Conservation (phyloP, 2,888 invertebrate species). For the Cephus sareptanus region DNA sequence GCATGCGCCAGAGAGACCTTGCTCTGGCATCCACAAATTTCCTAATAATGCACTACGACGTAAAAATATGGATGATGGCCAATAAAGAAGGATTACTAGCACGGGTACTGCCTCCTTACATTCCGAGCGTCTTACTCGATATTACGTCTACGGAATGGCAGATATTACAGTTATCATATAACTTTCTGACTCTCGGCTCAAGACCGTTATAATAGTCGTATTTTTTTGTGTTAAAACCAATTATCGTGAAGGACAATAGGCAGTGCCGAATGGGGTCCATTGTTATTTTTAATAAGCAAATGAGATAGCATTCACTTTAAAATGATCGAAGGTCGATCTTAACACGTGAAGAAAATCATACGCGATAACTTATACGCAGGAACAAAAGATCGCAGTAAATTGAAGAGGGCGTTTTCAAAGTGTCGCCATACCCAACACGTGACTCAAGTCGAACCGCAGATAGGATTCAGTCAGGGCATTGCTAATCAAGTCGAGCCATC, state of each 20-base stretch:
- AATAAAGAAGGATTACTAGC: not conserved
- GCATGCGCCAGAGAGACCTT: not conserved
- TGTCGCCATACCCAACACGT: not conserved
- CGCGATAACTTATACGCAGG: not conserved
- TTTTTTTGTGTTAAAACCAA: not conserved
- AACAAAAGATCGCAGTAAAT: not conserved
- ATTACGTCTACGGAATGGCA: not conserved
- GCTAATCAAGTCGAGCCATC: slow-evolving; percentile 24
- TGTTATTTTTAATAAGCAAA: not conserved
- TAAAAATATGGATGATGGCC: not conserved
- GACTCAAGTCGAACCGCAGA: not conserved
- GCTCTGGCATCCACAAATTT: not conserved
- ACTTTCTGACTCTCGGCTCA: not conserved
- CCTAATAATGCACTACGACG: not conserved
- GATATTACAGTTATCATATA: not conserved
- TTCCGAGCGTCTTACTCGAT: not conserved
- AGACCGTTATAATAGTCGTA: not conserved
- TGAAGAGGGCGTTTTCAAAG: not conserved
- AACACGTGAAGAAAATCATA: not conserved
- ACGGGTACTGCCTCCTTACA: not conserved
- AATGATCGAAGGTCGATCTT: not conserved
- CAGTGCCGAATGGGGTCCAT: not conserved
- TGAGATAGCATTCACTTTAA: not conserved
- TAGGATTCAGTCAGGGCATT: not conserved
- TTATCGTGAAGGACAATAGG: not conserved